Base-by-base conservation (phyloP, 2,113 vertebrate species). In the Tragelaphus strepsiceros region DNA sequence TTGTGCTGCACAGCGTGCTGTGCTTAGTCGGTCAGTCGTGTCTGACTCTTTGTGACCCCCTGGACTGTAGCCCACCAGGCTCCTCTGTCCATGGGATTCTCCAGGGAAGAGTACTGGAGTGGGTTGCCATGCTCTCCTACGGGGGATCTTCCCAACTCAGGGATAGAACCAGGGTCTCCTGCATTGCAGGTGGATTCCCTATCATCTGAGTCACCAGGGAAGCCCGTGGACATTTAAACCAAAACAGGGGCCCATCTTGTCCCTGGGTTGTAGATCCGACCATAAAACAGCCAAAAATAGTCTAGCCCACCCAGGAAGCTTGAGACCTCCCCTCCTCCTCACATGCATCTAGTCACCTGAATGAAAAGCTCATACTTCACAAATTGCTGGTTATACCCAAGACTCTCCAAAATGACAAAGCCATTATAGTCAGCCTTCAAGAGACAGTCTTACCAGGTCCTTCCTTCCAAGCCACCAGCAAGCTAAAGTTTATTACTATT, bases 181-280 rank as follows among this genome's bases (percentile, higher is more conserved):
- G 19, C 67, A 71, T 13, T 39, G 19, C 67, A 39, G 67, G n/a
- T 22, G 10, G 67, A 71, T 71, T 71, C n/a, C 67, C 67, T 71
- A 22, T 39, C 2, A 3, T 74, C 67, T 74, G 67, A 74, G 67
- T 74, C 67, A 39, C 35, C 5, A 74, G 67, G 62, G 35, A 74
- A 39, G 35, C 35, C 67, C 67, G 94, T 30, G 61, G 4, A 43
- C 0, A 0, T 78, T 97, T 11, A 89, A 98, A 96, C 35, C 51
- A 81, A 97, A 95, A 97, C 39, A 59, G 67, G 53, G 97, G 90
- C 59, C 54, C 49, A 83, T 74, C 87, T 92, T 96, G 97, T 92
- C 80, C 90, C 95, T 91, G 19, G 46, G 77, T 90, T 61, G 43
- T 4, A 64, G 67, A 83, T 64, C 58, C 49, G 39, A 46, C 7